Conservation (phyloP, 2,888 invertebrate species). For the Acronicta leporina region DNA sequence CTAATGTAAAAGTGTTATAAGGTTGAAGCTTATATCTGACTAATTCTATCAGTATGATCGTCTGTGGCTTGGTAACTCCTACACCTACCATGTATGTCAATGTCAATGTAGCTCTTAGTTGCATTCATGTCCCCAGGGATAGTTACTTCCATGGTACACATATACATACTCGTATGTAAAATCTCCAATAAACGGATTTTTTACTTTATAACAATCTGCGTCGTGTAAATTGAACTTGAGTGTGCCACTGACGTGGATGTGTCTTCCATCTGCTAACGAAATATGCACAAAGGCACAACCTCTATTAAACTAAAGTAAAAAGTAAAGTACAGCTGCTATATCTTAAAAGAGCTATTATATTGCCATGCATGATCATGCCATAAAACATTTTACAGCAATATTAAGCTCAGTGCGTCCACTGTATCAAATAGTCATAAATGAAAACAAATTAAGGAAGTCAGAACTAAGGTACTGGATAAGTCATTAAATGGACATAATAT, state of each 20-base stretch:
- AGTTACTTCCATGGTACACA: too few relatives aligned
- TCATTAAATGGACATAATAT: constrained; percentile 37
- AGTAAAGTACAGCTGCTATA: constrained; percentile 12
- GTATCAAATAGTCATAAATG: constrained; percentile 45
- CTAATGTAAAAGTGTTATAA: too few relatives aligned
- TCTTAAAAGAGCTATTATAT: constrained; percentile 20
- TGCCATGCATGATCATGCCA: constrained; percentile 38
- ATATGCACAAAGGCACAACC: constrained; percentile 2
- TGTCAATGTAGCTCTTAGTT: too few relatives aligned
- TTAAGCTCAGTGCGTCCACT: constrained; percentile 22
- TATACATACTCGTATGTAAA: too few relatives aligned
- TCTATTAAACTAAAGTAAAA: constrained; percentile 16
- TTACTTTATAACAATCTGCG: too few relatives aligned
- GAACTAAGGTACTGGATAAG: constrained; percentile 40
- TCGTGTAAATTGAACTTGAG: constrained; percentile 15
- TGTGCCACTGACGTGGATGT: neutral
- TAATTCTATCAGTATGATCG: too few relatives aligned
- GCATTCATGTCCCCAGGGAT: too few relatives aligned
- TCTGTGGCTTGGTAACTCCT: too few relatives aligned
- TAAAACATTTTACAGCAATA: constrained; percentile 43
- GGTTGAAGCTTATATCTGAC: too few relatives aligned
- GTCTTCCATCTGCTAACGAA: constrained; percentile 15
- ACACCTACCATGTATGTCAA: too few relatives aligned
- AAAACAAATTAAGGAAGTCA: constrained; percentile 56
- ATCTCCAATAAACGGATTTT: too few relatives aligned